Base-by-base conservation (phyloP, 2,797 vertebrate genomes). In the Perodicticus potto region DNA sequence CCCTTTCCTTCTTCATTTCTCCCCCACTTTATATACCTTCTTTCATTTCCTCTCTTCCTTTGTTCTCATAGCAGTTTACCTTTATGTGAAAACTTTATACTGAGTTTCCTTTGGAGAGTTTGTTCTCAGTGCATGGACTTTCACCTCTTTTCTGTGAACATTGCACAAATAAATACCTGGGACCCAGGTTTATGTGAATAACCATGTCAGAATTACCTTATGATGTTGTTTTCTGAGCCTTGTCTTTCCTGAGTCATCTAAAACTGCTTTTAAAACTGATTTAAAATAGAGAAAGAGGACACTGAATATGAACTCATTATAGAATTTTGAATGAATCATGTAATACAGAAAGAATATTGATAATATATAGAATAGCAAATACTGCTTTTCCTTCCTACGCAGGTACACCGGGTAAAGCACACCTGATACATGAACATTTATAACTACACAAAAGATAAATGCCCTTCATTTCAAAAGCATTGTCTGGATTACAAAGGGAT, bases 291-390 rank as follows among this genome's bases (percentile, higher is more conserved):
- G 40, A 43, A 14, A 59, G 2, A 22, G 59, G 82, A 17, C 32
- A 32, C 19, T 72, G 59, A 91, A 85, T 81, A 84, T 53, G 83
- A 72, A 10, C 67, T 94, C 10, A 80, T 67, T 82, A 53, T 25
- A 82, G 93, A 97, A 91, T 95, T 97, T 93, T 61, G 95, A 91
- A 92, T 53, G 61, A 95, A 27, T 89, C 8, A 78, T 23, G 14
- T 55, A 91, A 92, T 82, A 89, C 63, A 57, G 72, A 40, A 49
- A 92, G 82, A 92, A 89, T 40, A 85, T 43, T 45, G 73, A 93
- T 82, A 90, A 94, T 93, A 77, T 69, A 59, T 3, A 34, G 45
- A 94, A n/a, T 69, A 89, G 85, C 53, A 93, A 89, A 95, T 74
- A 86, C 93, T 70, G 34, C 29, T 76, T 2, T 57, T 83, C 45